These are phyloP conservation scores for Paramuricea clavata DNA, from an alignment of 92 coral and sea anemone species.

Conservation along the genomic window DNA sequence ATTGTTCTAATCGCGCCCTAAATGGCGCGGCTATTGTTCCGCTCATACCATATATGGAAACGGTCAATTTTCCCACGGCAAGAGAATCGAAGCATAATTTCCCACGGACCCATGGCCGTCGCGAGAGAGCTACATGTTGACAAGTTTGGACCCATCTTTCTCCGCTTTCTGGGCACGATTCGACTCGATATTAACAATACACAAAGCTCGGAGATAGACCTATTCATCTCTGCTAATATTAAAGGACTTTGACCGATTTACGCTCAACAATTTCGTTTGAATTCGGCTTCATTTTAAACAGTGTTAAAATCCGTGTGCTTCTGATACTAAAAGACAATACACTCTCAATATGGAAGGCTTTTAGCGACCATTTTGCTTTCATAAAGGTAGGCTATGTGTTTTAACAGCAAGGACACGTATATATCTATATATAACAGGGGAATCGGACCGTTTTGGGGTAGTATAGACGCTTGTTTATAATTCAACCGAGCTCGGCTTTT, in stretches of 20 bases:
- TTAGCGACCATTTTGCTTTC: background rate
- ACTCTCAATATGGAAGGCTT: constrained; percentile 8
- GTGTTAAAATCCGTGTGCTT: background rate
- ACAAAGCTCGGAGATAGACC: background rate
- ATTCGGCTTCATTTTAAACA: background rate
- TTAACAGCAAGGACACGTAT: no score
- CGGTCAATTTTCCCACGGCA: constrained; percentile 97
- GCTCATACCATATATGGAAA: constrained; percentile 87
- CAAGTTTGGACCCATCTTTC: constrained; percentile 5
- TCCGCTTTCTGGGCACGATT: background rate
- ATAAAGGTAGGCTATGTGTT: background rate
- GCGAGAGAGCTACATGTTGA: background rate
- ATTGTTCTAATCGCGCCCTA: constrained; percentile 44
- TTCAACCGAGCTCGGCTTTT: background rate
- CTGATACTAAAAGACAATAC: constrained; percentile 8
- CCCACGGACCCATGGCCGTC: constrained; percentile 85
- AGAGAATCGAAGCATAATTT: constrained; percentile 91
- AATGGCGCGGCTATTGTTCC: constrained; percentile 40
- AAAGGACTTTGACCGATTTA: background rate
- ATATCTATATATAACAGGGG: background rate
- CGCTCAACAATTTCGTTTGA: background rate
- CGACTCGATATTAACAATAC: background rate
- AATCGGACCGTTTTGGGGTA: background rate
- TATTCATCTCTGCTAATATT: background rate
- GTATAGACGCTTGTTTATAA: constrained; percentile 20